A percentile compares a stretch with the other conserved stretches of the same genome.
Conservation (phyloP, 2,797 vertebrate genomes). For the Acrossocheilus wenchowensis region DNA sequence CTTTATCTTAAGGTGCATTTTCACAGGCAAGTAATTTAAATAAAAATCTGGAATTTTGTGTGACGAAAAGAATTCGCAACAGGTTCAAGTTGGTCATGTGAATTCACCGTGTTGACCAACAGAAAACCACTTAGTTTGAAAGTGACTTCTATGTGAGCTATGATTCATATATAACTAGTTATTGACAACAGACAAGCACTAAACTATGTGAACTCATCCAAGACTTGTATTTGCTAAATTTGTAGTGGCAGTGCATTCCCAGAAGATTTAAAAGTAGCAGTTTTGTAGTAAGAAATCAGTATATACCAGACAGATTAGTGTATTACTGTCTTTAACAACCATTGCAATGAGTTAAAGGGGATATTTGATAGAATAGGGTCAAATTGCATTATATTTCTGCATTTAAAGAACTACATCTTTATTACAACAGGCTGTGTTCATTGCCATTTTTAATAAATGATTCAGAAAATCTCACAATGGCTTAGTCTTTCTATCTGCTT, state of each 20-base stretch:
- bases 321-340: neutral
- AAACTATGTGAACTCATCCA: neutral
- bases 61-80: neutral
- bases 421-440: neutral
- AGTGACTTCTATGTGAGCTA: neutral
- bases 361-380: neutral
- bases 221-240: neutral
- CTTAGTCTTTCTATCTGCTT: slow-evolving; percentile 6
- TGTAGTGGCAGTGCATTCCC: neutral
- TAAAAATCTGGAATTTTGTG: too few species aligned
- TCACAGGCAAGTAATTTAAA: too few species aligned
- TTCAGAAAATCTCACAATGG: slow-evolving; percentile 3
- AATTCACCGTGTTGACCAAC: neutral
- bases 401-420: neutral
- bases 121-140: neutral
- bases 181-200: neutral
- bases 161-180: neutral
- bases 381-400: neutral
- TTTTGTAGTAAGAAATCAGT: neutral
- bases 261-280: neutral
- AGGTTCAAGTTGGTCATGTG: neutral
- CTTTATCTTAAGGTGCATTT: neutral
- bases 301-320: neutral
- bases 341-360: neutral
- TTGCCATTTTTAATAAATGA: neutral